Conservation (phyloP, 2,797 vertebrate species). For the Fringilla coelebs region DNA sequence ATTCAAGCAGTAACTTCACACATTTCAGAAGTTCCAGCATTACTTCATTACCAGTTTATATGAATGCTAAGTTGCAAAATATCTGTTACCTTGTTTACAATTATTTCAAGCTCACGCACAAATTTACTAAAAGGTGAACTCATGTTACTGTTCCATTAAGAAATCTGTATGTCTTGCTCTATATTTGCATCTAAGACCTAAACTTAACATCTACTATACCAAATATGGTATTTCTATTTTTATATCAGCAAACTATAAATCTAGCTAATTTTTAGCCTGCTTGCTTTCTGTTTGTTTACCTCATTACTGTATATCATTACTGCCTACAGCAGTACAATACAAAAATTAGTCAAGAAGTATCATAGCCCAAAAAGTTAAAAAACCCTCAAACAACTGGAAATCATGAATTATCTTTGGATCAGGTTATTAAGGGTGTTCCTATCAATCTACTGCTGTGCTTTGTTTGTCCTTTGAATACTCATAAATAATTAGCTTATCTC, state of each 20-base stretch:
- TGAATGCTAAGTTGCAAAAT: neutral
- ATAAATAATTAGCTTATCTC: neutral
- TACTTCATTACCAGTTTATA: neutral
- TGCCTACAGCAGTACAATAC: neutral
- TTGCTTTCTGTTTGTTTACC: neutral
- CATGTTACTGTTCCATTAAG: neutral
- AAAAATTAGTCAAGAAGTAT: neutral
- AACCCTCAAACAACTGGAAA: neutral
- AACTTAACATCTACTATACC: neutral
- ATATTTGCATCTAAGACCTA: neutral
- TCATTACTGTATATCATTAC: neutral
- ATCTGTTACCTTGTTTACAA: neutral
- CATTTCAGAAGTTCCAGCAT: neutral
- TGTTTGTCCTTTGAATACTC: neutral
- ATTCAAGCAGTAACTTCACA: neutral
- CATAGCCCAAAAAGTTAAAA: neutral
- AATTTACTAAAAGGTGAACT: neutral
- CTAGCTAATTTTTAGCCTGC: neutral
- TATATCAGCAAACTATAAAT: neutral
- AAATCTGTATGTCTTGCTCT: neutral
- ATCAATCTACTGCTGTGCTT: neutral
- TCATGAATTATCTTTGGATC: neutral
- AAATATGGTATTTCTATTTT: neutral
- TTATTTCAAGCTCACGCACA: neutral
- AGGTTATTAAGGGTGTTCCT: neutral